phyloP scores from a whole-genome alignment of 2,113 vertebrate species.

The Serranochromis macrocephalus region DNA sequence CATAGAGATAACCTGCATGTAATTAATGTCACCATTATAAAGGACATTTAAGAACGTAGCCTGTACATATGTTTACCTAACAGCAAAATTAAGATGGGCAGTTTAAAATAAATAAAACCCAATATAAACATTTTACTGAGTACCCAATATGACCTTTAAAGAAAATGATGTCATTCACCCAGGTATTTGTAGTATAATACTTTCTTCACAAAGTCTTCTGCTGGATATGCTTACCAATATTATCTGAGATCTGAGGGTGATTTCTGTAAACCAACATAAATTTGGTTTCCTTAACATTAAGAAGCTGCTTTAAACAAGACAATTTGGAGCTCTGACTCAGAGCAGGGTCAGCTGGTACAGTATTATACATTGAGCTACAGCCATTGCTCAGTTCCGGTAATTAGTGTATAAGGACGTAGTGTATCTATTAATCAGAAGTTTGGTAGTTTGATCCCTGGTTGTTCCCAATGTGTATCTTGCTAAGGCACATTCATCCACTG shows the following conservation, averaged over 20 bases:
- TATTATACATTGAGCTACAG: neutral
- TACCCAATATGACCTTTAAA: accelerated
- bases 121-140: neutral
- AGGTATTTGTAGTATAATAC: neutral
- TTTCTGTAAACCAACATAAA: neutral
- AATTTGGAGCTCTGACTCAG: neutral
- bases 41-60: neutral
- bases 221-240: neutral
- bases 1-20: neutral
- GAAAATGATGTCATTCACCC: neutral
- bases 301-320: neutral
- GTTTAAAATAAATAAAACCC: neutral
- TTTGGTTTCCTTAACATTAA: neutral
- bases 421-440: neutral
- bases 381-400: neutral
- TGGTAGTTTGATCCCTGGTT: neutral
- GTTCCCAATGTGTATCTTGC: neutral
- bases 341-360: neutral
- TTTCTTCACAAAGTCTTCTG: neutral
- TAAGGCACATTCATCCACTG: neutral
- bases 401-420: neutral
- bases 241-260: neutral
- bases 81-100: neutral
- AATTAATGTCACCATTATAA: neutral
- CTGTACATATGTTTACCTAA: neutral